Evolutionary conservation across 2,113 vertebrate genomes (phyloP).

Genomic region (Bubo blakistoni): DNA sequence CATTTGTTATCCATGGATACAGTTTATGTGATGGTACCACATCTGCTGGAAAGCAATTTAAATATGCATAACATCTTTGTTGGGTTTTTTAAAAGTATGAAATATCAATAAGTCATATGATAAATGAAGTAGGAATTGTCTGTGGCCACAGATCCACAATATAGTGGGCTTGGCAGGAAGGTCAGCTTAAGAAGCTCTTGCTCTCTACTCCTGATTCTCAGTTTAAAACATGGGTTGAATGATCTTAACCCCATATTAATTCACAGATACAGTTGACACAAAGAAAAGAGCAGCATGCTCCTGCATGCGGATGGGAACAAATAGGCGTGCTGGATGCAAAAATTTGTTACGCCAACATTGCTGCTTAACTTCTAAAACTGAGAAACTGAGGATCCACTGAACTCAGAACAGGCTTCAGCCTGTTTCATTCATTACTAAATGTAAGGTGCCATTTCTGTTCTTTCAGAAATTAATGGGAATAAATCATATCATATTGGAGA

Average conservation of each 20-base stretch:
- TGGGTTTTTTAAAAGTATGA: not conserved
- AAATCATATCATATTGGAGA: not conserved
- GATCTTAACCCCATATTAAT: not conserved
- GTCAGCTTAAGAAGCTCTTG: not conserved
- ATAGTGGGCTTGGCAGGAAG: not conserved
- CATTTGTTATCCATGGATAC: not conserved
- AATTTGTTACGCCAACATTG: not conserved
- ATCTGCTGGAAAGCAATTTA: not conserved
- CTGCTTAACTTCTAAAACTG: not conserved
- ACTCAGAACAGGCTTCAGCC: not conserved
- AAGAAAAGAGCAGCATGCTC: not conserved
- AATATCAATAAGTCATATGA: not conserved
- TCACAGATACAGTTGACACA: not conserved
- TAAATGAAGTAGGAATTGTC: not conserved
- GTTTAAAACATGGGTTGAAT: not conserved
- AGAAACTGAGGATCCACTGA: not conserved
- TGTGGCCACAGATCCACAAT: not conserved
- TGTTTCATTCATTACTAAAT: not conserved
- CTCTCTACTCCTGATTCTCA: not conserved
- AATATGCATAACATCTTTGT: not conserved
- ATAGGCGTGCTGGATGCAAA: not conserved
- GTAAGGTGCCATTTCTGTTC: not conserved
- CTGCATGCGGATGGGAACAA: not conserved
- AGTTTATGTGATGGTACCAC: not conserved
- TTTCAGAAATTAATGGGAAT: not conserved